Conservation (phyloP, 1,140 invertebrate genomes). For the Drosophila pallidifrons region DNA sequence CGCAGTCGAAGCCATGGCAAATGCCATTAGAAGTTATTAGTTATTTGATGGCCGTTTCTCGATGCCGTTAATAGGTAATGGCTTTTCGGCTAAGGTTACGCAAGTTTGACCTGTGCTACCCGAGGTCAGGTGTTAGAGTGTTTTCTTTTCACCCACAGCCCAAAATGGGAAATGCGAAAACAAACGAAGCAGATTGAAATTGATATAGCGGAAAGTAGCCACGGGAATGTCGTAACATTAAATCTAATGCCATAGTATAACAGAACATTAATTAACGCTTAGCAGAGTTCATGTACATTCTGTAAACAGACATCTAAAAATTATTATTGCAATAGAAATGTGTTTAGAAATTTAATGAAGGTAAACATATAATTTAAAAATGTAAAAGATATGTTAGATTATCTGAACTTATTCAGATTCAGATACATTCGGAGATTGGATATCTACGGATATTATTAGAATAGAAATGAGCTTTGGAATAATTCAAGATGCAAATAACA, state of each 20-base stretch:
- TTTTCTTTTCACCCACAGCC: neutral
- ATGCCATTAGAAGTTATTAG: slow-evolving; percentile 67
- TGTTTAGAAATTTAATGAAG: no score
- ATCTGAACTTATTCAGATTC: no score
- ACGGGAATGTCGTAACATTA: no score
- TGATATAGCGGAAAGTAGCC: neutral
- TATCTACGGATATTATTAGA: no score
- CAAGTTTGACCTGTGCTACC: slow-evolving; percentile 31
- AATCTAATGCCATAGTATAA: neutral
- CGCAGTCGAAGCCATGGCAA: slow-evolving; percentile 37
- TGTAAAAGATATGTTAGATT: no score
- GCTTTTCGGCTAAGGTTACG: slow-evolving; percentile 51
- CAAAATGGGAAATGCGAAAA: neutral
- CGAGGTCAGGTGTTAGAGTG: slow-evolving; percentile 11
- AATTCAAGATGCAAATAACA: no score
- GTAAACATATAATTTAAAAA: no score
- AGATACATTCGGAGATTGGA: no score
- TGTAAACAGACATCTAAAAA: no score
- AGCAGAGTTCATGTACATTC: no score
- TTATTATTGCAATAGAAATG: no score
- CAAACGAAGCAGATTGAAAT: slow-evolving; percentile 2
- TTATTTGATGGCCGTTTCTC: slow-evolving; percentile 38
- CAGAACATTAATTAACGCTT: neutral
- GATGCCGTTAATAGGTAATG: slow-evolving; percentile 45
- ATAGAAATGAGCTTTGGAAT: no score